phyloP scores from a whole-genome alignment of 92 coral and sea anemone species.

The Epizoanthus rinbou region DNA sequence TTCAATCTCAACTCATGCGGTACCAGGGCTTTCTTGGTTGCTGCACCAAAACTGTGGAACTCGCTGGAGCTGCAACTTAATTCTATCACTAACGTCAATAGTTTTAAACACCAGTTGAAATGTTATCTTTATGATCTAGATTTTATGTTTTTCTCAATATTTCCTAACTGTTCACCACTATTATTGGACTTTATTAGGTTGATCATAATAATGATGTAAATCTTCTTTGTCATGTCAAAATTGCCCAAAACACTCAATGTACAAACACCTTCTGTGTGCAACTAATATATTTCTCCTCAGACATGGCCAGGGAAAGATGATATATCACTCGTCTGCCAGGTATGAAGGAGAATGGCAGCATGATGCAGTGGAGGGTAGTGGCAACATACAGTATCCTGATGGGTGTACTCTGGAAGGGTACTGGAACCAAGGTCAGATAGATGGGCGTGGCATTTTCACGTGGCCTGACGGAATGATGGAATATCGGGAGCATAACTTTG shows the following conservation, averaged over 20 bases:
- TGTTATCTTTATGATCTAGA: too few relatives aligned
- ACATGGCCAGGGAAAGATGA: constrained; percentile 73
- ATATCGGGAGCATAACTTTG: constrained; percentile 61
- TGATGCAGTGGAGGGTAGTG: constrained; percentile 69
- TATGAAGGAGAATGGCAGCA: constrained; percentile 82
- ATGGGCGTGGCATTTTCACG: constrained; percentile 74
- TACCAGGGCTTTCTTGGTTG: too few relatives aligned
- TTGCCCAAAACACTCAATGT: constrained; percentile 38
- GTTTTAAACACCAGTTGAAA: too few relatives aligned
- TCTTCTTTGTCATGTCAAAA: too few relatives aligned
- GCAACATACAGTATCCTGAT: constrained; percentile 62
- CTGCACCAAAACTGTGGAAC: too few relatives aligned
- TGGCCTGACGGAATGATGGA: constrained; percentile 79
- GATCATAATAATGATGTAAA: too few relatives aligned
- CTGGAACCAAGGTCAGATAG: constrained; percentile 62
- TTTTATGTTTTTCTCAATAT: too few relatives aligned
- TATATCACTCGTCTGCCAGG: constrained; percentile 59
- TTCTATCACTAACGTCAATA: too few relatives aligned
- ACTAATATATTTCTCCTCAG: constrained; percentile 22
- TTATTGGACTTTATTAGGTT: too few relatives aligned
- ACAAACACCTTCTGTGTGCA: constrained; percentile 29
- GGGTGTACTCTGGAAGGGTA: constrained; percentile 73
- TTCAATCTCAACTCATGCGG: too few relatives aligned
- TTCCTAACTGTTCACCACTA: too few relatives aligned
- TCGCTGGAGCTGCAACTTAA: too few relatives aligned